A percentile compares a stretch with the other conserved stretches of the same genome.
These are phyloP conservation scores for Leptonema lineaticorne DNA, from an alignment of 1,140 invertebrate species.

Conservation along the genomic window DNA sequence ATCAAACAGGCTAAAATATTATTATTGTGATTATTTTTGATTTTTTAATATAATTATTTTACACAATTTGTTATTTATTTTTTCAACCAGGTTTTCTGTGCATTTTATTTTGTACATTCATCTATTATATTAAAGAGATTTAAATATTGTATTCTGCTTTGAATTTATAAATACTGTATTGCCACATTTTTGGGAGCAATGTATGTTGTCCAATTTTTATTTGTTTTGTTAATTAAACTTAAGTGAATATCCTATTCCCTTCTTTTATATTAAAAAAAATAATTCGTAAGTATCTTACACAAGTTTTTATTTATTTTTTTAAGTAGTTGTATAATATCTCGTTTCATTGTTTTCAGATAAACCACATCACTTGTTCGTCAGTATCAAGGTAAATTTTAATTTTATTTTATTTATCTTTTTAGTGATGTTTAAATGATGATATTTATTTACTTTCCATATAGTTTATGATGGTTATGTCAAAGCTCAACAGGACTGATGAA, in stretches of 20 bases:
- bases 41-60: slow-evolving; percentile 25
- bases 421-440: slow-evolving; percentile 23
- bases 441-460: slow-evolving; percentile 32
- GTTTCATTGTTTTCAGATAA: too few relatives aligned
- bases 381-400: too few relatives aligned
- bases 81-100: slow-evolving; percentile 37
- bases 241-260: neutral
- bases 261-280: too few relatives aligned
- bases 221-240: neutral
- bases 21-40: slow-evolving; percentile 19
- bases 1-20: slow-evolving; percentile 6
- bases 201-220: slow-evolving; percentile 37
- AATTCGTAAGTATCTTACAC: too few relatives aligned
- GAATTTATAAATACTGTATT: slow-evolving; percentile 38
- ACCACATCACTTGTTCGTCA: too few relatives aligned
- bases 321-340: too few relatives aligned
- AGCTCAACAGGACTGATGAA: slow-evolving; percentile 41
- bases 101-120: slow-evolving; percentile 40
- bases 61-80: slow-evolving; percentile 40
- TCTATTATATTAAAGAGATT: slow-evolving; percentile 36
- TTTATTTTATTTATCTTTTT: slow-evolving; percentile 13
- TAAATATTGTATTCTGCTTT: slow-evolving; percentile 30
- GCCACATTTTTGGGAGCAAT: slow-evolving; percentile 31
- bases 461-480: slow-evolving; percentile 39
- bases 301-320: too few relatives aligned